Conservation (phyloP, 2,113 vertebrate genomes). For the Desmodus rotundus region DNA sequence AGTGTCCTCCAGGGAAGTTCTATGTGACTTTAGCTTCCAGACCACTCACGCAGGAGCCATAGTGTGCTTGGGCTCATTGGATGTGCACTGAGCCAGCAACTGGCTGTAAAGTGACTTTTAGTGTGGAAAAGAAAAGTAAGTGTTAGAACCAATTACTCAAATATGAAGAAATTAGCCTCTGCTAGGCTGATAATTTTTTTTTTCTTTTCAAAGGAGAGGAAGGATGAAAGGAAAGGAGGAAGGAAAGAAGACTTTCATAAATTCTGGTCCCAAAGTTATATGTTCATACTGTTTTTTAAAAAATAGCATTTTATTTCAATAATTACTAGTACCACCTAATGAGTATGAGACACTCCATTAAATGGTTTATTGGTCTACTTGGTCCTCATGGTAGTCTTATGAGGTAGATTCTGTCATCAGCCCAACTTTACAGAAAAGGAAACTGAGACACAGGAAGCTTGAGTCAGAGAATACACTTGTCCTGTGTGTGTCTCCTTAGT, state of each 20-base stretch:
- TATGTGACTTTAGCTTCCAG: conserved; percentile 8
- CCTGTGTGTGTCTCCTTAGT: neutral
- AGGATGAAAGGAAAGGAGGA: neutral
- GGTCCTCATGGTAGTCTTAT: neutral
- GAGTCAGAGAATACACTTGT: neutral
- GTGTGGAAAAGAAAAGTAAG: conserved; percentile 37
- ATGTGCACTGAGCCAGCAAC: conserved; percentile 18
- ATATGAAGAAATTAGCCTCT: conserved; percentile 31
- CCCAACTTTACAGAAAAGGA: neutral
- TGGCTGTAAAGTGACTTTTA: neutral
- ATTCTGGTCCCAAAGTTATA: neutral
- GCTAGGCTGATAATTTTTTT: neutral
- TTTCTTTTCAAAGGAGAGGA: neutral
- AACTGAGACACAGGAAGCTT: neutral
- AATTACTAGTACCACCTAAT: neutral
- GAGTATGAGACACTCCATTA: neutral
- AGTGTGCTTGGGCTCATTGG: conserved; percentile 44
- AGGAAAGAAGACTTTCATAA: neutral
- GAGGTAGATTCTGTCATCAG: neutral
- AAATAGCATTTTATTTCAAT: neutral
- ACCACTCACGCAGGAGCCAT: neutral
- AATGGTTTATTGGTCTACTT: neutral
- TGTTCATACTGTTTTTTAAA: neutral
- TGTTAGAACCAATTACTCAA: conserved; percentile 21
- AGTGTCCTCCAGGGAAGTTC: conserved; percentile 22